Percentiles rank a stretch among this genome's conserved stretches.
Conservation (phyloP, 2,888 invertebrate genomes). For the Diploptera punctata region DNA sequence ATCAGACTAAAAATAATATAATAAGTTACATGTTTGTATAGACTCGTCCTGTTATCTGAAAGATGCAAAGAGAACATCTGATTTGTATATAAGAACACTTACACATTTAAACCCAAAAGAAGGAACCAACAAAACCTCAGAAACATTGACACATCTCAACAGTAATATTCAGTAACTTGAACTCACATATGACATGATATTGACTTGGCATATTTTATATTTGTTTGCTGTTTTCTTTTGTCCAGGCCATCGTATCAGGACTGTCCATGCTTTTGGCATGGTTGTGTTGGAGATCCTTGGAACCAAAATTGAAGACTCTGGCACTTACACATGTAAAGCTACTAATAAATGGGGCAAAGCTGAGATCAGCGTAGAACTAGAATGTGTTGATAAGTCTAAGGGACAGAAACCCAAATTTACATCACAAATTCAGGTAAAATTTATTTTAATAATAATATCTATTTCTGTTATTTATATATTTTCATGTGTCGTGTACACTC, state of each 20-base stretch:
- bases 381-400: constrained; percentile 82
- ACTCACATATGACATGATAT: too few species aligned
- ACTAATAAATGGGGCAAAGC: constrained; percentile 90
- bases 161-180: too few species aligned
- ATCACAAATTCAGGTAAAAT: constrained; percentile 70
- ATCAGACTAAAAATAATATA: too few species aligned
- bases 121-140: too few species aligned
- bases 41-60: too few species aligned
- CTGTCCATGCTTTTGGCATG: constrained; percentile 97
- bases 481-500: not conserved
- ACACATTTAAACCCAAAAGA: too few species aligned
- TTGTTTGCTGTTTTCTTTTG: not conserved
- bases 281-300: constrained; percentile 96
- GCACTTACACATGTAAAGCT: constrained; percentile 86
- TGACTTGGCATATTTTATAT: too few species aligned
- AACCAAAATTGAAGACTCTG: constrained; percentile 91
- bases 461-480: not conserved
- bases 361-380: constrained; percentile 82
- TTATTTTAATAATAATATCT: constrained; percentile 16
- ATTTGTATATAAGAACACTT: too few species aligned
- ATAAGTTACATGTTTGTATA: too few species aligned
- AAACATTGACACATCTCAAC: too few species aligned
- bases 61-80: too few species aligned
- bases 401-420: constrained; percentile 90
- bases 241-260: constrained; percentile 79